A percentile compares a stretch with the other conserved stretches of the same genome.
These are phyloP conservation scores for Hippocampus kuda DNA, from an alignment of 2,797 vertebrate genomes.

Conservation along the genomic window DNA sequence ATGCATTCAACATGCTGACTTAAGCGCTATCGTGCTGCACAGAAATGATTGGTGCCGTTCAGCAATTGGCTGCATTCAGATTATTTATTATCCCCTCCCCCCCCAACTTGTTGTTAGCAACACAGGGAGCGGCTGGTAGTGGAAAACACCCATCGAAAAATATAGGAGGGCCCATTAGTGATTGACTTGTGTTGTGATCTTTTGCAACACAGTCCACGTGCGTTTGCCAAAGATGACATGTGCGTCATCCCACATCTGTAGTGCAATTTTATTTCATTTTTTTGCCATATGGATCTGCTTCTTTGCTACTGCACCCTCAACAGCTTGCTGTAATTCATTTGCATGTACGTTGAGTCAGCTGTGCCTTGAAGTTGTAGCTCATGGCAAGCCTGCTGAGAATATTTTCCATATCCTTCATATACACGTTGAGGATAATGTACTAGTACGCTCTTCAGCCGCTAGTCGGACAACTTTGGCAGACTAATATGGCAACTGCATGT, in stretches of 20 bases:
- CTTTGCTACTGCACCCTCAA: not conserved
- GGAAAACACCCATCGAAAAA: not conserved
- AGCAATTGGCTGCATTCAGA: slow-evolving; percentile 21
- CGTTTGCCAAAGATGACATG: not conserved
- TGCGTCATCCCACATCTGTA: not conserved
- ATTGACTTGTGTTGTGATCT: not conserved
- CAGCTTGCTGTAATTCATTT: not conserved
- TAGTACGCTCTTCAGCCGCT: not conserved
- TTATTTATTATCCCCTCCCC: not conserved
- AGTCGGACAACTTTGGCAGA: too few relatives aligned
- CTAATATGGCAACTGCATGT: too few relatives aligned
- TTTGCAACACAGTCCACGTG: not conserved
- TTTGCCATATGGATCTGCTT: not conserved
- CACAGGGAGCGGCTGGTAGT: not conserved
- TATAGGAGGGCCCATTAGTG: not conserved
- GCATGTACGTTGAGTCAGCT: not conserved
- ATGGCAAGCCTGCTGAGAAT: not conserved
- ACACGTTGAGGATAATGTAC: not conserved
- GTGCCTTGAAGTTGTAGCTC: not conserved
- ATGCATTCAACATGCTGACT: slow-evolving; percentile 35
- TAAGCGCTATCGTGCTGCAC: not conserved
- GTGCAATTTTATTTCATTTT: not conserved
- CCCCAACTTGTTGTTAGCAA: not conserved
- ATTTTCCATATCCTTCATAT: not conserved
- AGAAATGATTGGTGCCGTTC: slow-evolving; percentile 17